Conservation (phyloP, 2,797 vertebrate species). For the Chiloscyllium punctatum region DNA sequence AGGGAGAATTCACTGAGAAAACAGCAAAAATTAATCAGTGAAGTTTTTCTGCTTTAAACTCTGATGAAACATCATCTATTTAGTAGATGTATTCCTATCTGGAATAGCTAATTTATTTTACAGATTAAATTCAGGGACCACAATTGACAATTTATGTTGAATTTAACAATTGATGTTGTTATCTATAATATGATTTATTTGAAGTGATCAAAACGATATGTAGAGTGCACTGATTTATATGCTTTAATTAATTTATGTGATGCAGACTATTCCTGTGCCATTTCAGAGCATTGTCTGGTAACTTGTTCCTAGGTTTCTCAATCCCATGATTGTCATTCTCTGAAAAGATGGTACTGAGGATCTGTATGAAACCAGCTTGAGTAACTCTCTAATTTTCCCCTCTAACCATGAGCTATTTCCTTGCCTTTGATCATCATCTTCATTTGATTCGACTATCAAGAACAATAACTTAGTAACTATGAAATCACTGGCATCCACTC, state of each 20-base stretch:
- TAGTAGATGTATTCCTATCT: neutral
- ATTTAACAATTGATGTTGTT: neutral
- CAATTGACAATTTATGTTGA: neutral
- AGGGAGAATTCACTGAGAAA: constrained; percentile 7
- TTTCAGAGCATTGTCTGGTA: neutral
- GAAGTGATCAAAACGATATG: neutral
- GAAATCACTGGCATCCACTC: neutral
- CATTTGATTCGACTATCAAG: neutral
- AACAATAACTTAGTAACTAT: neutral
- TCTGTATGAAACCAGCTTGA: neutral
- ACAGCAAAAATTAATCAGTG: neutral
- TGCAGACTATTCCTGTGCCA: neutral
- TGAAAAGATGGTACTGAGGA: neutral
- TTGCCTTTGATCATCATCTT: neutral
- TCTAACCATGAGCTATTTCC: neutral
- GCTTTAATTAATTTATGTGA: neutral
- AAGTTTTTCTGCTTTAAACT: neutral
- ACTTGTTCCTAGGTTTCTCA: neutral
- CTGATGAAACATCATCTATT: neutral
- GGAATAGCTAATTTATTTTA: neutral
- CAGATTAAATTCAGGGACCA: neutral
- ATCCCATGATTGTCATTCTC: neutral
- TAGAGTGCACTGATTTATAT: neutral
- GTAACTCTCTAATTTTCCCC: neutral
- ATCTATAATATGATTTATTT: neutral